These are phyloP conservation scores for Connochaetes taurinus DNA, from an alignment of 2,113 vertebrate species.

Conservation along the genomic window DNA sequence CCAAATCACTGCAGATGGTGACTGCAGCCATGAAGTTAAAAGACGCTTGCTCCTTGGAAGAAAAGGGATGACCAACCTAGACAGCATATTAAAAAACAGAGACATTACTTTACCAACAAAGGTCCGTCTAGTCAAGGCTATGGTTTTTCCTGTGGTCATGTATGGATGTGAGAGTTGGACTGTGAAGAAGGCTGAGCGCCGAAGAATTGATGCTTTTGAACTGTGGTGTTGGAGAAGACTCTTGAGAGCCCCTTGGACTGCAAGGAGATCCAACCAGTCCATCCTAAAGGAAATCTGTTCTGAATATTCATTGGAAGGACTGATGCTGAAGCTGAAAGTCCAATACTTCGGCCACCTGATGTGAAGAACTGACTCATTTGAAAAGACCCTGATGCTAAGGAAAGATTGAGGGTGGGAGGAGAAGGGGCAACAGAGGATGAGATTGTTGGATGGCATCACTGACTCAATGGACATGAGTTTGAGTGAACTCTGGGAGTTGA, in stretches of 20 bases:
- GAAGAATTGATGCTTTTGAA: not conserved
- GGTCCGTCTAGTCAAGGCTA: not conserved
- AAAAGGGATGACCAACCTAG: not conserved
- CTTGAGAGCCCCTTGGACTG: not conserved
- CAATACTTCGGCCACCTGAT: not conserved
- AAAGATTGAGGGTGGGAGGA: not conserved
- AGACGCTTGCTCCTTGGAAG: not conserved
- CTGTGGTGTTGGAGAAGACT: not conserved
- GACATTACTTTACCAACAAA: not conserved
- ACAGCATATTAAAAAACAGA: not conserved
- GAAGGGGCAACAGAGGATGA: not conserved
- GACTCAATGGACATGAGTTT: not conserved
- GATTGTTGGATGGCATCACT: not conserved
- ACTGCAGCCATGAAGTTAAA: not conserved
- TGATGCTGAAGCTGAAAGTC: not conserved
- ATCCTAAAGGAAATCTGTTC: not conserved
- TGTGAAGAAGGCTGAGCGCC: rapidly evolving
- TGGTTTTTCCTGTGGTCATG: not conserved
- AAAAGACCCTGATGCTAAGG: not conserved
- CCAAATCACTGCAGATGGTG: not conserved
- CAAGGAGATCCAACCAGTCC: not conserved
- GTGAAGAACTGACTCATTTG: not conserved
- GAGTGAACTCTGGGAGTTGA: not conserved
- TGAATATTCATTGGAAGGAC: not conserved
- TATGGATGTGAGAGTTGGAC: not conserved